Percentiles rank a stretch among this genome's conserved stretches.
Conservation (phyloP, 2,888 invertebrate species). For the Eupeodes luniger region DNA sequence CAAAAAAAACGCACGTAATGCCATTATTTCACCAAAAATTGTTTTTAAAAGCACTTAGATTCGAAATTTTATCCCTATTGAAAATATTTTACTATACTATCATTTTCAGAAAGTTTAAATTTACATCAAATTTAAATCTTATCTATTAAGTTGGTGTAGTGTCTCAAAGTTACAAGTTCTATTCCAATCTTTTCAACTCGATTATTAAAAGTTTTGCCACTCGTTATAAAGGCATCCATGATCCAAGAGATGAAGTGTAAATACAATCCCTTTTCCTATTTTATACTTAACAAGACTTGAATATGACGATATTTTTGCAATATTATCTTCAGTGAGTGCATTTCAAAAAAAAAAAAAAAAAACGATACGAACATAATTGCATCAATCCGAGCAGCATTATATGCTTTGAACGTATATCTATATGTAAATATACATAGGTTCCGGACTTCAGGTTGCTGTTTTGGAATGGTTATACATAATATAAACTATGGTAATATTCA, state of each 20-base stretch:
- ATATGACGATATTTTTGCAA: neutral
- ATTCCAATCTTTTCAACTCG: neutral
- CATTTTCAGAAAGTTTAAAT: too few relatives aligned
- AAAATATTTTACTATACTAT: too few relatives aligned
- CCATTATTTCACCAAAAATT: too few relatives aligned
- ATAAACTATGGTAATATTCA: neutral
- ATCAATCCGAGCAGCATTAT: neutral
- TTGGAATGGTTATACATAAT: neutral
- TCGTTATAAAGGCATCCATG: constrained; percentile 11
- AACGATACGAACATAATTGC: constrained; percentile 11
- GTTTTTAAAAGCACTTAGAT: too few relatives aligned
- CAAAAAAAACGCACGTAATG: too few relatives aligned
- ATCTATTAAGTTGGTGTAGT: too few relatives aligned
- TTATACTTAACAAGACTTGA: constrained; percentile 5
- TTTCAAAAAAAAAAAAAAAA: neutral
- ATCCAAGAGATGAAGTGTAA: neutral
- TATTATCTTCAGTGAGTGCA: neutral
- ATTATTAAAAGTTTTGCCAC: neutral
- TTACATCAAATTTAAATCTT: too few relatives aligned
- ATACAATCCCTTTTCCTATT: neutral
- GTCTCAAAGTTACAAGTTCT: too few relatives aligned
- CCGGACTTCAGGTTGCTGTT: too few relatives aligned
- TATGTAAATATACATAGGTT: too few relatives aligned
- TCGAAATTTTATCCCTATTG: too few relatives aligned
- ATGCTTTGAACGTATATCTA: too few relatives aligned